Conservation (phyloP, 2,888 invertebrate genomes). For the Lasioglossum leucozonium region DNA sequence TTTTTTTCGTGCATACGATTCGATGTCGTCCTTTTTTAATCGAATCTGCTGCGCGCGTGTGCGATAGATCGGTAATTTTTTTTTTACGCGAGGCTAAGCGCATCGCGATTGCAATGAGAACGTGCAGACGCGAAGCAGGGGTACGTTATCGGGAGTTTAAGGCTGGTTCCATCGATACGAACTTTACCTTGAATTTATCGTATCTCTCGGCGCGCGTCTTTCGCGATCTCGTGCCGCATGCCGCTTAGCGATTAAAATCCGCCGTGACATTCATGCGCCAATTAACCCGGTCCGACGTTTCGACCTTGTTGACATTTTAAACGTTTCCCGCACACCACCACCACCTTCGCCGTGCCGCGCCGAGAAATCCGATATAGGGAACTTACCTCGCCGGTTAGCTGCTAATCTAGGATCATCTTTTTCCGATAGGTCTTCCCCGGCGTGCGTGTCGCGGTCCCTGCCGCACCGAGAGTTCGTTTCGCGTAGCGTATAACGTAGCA, state of each 20-base stretch:
- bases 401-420: conserved; percentile 72
- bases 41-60: neutral
- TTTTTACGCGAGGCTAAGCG: neutral
- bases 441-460: conserved; percentile 21
- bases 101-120: neutral
- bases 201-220: neutral
- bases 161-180: neutral
- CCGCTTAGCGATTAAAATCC: conserved; percentile 49
- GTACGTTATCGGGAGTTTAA: neutral
- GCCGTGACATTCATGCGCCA: conserved; percentile 57
- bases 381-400: conserved; percentile 54
- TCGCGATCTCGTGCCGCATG: conserved; percentile 8
- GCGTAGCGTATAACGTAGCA: neutral
- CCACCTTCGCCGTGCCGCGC: neutral
- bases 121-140: neutral
- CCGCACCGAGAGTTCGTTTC: conserved; percentile 19
- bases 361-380: conserved; percentile 67
- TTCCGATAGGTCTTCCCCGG: conserved; percentile 53
- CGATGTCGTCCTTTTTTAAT: neutral
- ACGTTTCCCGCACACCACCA: conserved; percentile 50
- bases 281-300: conserved; percentile 58
- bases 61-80: neutral
- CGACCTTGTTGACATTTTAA: conserved; percentile 66
- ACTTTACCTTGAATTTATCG: conserved; percentile 19
- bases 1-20: neutral